phyloP scores from a whole-genome alignment of 2,797 vertebrate species.

The Hydrolagus colliei region DNA sequence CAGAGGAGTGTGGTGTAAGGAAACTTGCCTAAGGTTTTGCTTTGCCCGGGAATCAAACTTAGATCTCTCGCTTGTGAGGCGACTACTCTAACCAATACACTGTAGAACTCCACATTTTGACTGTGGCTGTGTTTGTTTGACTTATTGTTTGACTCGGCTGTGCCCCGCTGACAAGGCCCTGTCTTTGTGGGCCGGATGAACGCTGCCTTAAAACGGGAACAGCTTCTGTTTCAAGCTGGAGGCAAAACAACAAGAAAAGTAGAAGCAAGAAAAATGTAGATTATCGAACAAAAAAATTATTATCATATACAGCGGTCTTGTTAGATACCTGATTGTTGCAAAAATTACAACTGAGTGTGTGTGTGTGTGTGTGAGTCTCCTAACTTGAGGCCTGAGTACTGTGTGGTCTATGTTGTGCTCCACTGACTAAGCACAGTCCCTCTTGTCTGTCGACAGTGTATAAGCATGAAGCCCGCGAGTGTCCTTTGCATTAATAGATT shows the following conservation, averaged over 20 bases:
- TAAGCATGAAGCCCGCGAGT: constrained; percentile 17
- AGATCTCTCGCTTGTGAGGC: too few relatives aligned
- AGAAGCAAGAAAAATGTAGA: neutral
- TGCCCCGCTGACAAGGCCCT: neutral
- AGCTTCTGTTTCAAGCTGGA: too few relatives aligned
- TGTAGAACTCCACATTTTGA: neutral
- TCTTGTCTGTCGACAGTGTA: constrained; percentile 21
- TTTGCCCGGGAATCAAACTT: too few relatives aligned
- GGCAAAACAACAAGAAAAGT: too few relatives aligned
- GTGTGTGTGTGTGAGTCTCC: too few relatives aligned
- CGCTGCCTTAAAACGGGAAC: too few relatives aligned
- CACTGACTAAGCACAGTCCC: constrained; percentile 14
- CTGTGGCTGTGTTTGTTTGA: neutral
- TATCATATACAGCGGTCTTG: neutral
- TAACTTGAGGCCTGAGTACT: neutral
- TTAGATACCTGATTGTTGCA: constrained; percentile 19
- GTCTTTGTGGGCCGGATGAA: neutral
- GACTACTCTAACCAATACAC: too few relatives aligned
- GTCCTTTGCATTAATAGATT: constrained; percentile 18
- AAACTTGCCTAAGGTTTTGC: too few relatives aligned
- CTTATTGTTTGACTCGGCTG: neutral
- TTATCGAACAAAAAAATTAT: constrained; percentile 9
- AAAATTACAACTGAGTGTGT: neutral
- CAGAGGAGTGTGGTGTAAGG: too few relatives aligned
- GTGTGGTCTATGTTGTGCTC: constrained; percentile 13